These are phyloP conservation scores for Oplegnathus fasciatus DNA, from an alignment of 2,113 vertebrate genomes.

Conservation along the genomic window DNA sequence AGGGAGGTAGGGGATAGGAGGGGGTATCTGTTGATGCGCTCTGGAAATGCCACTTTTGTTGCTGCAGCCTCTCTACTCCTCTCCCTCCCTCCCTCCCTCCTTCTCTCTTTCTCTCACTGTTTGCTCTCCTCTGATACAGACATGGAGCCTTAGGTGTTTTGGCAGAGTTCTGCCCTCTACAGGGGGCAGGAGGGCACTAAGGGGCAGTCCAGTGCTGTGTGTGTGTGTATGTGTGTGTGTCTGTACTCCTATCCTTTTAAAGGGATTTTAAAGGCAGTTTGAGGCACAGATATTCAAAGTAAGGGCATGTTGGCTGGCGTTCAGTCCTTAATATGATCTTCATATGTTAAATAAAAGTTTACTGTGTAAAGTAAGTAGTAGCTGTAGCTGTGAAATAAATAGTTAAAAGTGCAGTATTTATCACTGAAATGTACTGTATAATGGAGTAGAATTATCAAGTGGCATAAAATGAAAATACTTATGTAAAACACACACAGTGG, in stretches of 20 bases:
- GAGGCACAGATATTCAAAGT: constrained; percentile 6
- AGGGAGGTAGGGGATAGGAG: constrained; percentile 34
- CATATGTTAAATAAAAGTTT: background rate
- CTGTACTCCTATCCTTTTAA: background rate
- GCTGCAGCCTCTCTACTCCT: constrained; percentile 60
- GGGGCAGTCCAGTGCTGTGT: constrained; percentile 42
- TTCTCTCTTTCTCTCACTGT: constrained; percentile 51
- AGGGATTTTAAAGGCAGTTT: background rate
- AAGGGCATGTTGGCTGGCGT: constrained; percentile 1
- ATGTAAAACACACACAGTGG: too few relatives aligned
- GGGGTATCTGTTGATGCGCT: constrained; percentile 90
- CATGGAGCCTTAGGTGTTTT: constrained; percentile 83
- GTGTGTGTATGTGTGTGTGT: constrained; percentile 35
- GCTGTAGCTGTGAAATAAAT: too few relatives aligned
- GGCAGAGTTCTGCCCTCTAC: constrained; percentile 76
- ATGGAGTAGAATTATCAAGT: too few relatives aligned
- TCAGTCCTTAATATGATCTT: background rate
- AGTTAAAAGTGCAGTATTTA: too few relatives aligned
- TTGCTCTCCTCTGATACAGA: constrained; percentile 86
- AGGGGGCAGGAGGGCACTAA: constrained; percentile 62
- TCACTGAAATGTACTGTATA: too few relatives aligned
- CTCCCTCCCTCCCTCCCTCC: background rate
- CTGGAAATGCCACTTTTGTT: constrained; percentile 93
- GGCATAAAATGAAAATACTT: too few relatives aligned
- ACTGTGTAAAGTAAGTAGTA: too few relatives aligned